Conservation (phyloP, 1,140 invertebrate species). For the Calycopis cecrops region DNA sequence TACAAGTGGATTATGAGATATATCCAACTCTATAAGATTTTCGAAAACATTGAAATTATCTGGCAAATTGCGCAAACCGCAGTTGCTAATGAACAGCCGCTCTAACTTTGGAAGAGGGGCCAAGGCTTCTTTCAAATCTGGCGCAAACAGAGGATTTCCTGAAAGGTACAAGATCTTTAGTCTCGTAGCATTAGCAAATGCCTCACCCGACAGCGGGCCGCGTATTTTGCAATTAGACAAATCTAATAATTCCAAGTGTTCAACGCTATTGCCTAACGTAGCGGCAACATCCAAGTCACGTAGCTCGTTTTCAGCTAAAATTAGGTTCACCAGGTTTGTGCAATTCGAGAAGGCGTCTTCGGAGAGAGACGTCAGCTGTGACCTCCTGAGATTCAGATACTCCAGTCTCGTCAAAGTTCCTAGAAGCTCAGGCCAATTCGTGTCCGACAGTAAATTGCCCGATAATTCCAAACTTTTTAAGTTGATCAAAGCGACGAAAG, state of each 20-base stretch:
- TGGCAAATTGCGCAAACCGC: constrained; percentile 78
- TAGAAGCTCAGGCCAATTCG: constrained; percentile 78
- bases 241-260: constrained; percentile 81
- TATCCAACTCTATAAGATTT: constrained; percentile 80
- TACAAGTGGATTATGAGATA: constrained; percentile 81
- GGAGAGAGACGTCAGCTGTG: constrained; percentile 77
- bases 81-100: constrained; percentile 81
- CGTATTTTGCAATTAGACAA: constrained; percentile 82
- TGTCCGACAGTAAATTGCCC: constrained; percentile 75
- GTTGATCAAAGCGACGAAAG: constrained; percentile 77
- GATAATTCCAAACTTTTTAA: constrained; percentile 80
- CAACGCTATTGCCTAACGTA: constrained; percentile 80
- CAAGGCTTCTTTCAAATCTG: constrained; percentile 80
- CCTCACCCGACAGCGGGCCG: constrained; percentile 79
- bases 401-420: constrained; percentile 77
- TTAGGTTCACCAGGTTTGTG: constrained; percentile 78
- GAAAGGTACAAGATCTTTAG: constrained; percentile 79
- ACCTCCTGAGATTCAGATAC: constrained; percentile 79
- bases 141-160: constrained; percentile 81
- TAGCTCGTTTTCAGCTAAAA: constrained; percentile 81
- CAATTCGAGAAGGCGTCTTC: constrained; percentile 81
- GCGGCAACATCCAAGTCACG: constrained; percentile 78
- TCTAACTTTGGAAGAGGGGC: constrained; percentile 79
- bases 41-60: constrained; percentile 81
- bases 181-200: constrained; percentile 81